Evolutionary conservation across 2,113 vertebrate species (phyloP).

Genomic region (Asarcornis scutulata): DNA sequence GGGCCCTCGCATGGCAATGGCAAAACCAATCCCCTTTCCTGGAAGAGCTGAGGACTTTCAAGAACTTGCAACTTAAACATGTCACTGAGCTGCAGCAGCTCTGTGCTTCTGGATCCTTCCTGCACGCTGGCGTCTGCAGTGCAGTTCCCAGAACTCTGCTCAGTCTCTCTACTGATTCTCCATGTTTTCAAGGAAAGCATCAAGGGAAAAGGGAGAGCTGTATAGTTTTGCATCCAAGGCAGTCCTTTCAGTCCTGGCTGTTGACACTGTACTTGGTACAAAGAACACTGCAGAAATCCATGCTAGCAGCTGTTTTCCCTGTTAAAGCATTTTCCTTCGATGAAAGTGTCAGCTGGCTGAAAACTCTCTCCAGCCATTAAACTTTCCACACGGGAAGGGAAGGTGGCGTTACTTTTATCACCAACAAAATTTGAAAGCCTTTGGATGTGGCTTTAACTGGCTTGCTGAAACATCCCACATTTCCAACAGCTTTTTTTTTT

Average conservation of each 20-base stretch:
- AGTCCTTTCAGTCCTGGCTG: constrained; percentile 39
- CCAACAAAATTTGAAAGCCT: constrained; percentile 30
- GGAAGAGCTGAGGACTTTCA: background rate
- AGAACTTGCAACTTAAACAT: background rate
- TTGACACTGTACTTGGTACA: background rate
- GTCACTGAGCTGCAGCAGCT: background rate
- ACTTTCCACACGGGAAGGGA: constrained; percentile 52
- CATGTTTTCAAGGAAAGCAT: background rate
- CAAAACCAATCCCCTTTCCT: background rate
- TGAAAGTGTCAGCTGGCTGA: constrained; percentile 54
- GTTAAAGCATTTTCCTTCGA: constrained; percentile 67
- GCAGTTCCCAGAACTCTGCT: background rate
- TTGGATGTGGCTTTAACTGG: constrained; percentile 44
- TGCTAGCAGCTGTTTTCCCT: constrained; percentile 64
- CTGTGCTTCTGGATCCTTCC: rapidly evolving
- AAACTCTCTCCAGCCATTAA: constrained; percentile 53
- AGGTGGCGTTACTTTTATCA: constrained; percentile 34
- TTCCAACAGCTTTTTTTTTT: background rate
- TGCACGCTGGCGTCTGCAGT: background rate
- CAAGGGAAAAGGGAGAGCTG: background rate
- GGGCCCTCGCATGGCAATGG: background rate
- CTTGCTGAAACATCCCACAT: background rate
- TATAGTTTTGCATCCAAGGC: constrained; percentile 25
- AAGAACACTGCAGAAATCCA: constrained; percentile 15
- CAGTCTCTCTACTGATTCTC: background rate